These are phyloP conservation scores for Hemithea aestivaria DNA, from an alignment of 2,888 invertebrate genomes.

Conservation along the genomic window DNA sequence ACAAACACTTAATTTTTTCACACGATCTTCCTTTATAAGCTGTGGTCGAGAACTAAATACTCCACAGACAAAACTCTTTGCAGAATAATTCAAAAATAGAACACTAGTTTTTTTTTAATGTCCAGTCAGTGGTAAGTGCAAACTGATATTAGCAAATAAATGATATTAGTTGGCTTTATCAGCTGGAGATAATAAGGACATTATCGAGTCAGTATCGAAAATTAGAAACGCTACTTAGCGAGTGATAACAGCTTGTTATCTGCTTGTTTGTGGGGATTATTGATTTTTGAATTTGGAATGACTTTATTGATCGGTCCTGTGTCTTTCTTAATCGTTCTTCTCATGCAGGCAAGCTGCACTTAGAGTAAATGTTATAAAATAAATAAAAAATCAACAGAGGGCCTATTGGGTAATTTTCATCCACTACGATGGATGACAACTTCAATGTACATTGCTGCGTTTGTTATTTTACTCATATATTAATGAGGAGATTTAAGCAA, in stretches of 20 bases:
- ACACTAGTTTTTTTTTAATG: conserved; percentile 9
- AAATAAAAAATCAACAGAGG: no score
- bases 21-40: background rate
- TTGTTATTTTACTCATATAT: no score
- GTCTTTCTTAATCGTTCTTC: no score
- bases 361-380: no score
- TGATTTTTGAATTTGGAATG: no score
- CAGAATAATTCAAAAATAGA: conserved; percentile 8
- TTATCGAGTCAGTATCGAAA: conserved; percentile 23
- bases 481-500: no score
- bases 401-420: no score
- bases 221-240: conserved; percentile 18
- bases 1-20: background rate
- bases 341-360: no score
- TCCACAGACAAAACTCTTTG: background rate
- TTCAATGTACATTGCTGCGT: no score
- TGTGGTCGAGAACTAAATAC: background rate
- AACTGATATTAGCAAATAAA: conserved; percentile 14
- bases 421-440: no score
- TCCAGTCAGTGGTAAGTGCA: conserved; percentile 11
- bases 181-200: conserved; percentile 10
- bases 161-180: conserved; percentile 11
- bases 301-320: no score
- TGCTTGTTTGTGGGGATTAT: conserved; percentile 4
- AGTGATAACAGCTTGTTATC: conserved; percentile 10